Evolutionary conservation across 2,888 invertebrate genomes (phyloP).

Genomic region (Cremastobaeus sp.): DNA sequence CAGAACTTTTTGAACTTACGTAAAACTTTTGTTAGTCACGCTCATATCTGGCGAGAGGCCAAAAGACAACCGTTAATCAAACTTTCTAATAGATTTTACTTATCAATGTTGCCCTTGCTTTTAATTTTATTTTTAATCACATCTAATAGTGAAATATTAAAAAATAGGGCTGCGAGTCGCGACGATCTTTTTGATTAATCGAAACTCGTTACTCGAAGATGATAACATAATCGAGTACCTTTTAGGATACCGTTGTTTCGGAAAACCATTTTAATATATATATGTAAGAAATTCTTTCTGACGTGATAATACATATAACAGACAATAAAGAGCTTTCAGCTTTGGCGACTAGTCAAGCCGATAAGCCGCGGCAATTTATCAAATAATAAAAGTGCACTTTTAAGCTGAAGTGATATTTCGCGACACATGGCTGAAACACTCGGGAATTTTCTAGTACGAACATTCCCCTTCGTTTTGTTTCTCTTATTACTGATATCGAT

Average conservation of each 20-base stretch:
- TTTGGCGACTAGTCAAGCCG: slow-evolving; percentile 32
- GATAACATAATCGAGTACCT: too few relatives aligned
- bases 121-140: too few relatives aligned
- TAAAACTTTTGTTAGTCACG: slow-evolving; percentile 30
- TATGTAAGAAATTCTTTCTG: neutral
- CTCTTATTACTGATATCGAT: slow-evolving; percentile 50
- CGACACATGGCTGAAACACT: slow-evolving; percentile 47
- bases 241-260: too few relatives aligned
- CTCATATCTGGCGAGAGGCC: slow-evolving; percentile 23
- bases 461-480: slow-evolving; percentile 46
- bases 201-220: too few relatives aligned
- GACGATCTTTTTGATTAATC: too few relatives aligned
- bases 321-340: slow-evolving; percentile 35
- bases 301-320: slow-evolving; percentile 1
- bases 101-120: slow-evolving; percentile 36
- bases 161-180: too few relatives aligned
- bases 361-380: slow-evolving; percentile 52
- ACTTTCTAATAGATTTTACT: slow-evolving; percentile 25
- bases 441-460: slow-evolving; percentile 30
- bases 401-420: slow-evolving; percentile 57
- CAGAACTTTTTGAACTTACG: slow-evolving; percentile 20
- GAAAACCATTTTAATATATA: too few relatives aligned
- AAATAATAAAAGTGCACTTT: slow-evolving; percentile 58
- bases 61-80: slow-evolving; percentile 35
- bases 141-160: too few relatives aligned